Evolutionary conservation across 2,888 invertebrate genomes (phyloP), one percentile per base, ranked within the genome.

Genomic region (Aspidapion aeneum): DNA sequence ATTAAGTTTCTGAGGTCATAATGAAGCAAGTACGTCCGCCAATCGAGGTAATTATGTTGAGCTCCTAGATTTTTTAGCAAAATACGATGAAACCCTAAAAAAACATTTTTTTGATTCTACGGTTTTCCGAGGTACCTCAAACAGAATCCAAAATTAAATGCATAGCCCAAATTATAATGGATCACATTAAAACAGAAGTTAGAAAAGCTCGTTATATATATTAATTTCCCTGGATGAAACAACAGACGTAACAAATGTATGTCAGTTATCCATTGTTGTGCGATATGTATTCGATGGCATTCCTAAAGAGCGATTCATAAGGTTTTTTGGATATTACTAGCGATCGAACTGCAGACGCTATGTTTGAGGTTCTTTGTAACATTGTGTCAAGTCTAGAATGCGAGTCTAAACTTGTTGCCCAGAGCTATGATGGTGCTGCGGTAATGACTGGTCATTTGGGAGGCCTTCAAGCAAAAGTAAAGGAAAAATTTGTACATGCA

Each of bases 161-260:
- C n/a, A n/a, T n/a, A n/a, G n/a, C n/a, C n/a, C n/a, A n/a, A n/a
- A n/a, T n/a, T n/a, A n/a, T n/a, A n/a, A n/a, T n/a, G n/a, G n/a
- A n/a, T n/a, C n/a, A n/a, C 63, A 72, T 71, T 57, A 67, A 67
- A 58, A 20, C 48, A 5, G 70, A 74, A 68, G 72, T 76, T 48
- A 62, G 61, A n/a, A 55, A 60, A 48, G 57, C 67, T 7, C 18
- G 56, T 18, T 67, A 63, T 55, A 48, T n/a, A n/a, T 68, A 54
- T 68, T 73, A 20, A 63, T 76, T 9, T 70, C 73, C 65, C 69
- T 70, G 18, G 74, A 75, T 60, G 76, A 74, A 64, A 73, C 70
- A 20, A 73, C 73, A 1, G 74, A 75, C 62, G 67, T 71, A 60
- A 67, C 68, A n/a, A 70, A 72, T 18, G 50, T 59, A 51, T 21